Conservation (phyloP, 1,140 invertebrate species). For the Belonocnema kinseyi region DNA sequence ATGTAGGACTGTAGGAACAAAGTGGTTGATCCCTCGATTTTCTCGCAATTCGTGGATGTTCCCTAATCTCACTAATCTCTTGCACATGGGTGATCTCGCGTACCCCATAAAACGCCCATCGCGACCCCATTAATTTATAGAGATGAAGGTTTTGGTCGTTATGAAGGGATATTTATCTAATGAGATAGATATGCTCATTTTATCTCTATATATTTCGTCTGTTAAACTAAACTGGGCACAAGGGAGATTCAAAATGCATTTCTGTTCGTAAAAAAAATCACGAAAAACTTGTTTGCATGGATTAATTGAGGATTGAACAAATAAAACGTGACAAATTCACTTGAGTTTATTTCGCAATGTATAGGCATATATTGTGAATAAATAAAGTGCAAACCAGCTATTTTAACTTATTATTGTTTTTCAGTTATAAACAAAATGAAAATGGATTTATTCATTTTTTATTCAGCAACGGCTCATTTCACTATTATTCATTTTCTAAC, state of each 20-base stretch:
- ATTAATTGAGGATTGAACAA: too few relatives aligned
- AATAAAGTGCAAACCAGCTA: too few relatives aligned
- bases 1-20: not conserved
- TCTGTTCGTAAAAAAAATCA: not conserved
- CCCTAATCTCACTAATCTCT: conserved; percentile 17
- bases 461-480: too few relatives aligned
- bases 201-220: not conserved
- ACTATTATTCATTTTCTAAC: too few relatives aligned
- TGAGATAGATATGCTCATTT: conserved; percentile 15
- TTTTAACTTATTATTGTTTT: too few relatives aligned
- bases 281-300: too few relatives aligned
- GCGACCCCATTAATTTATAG: conserved; percentile 1
- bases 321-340: too few relatives aligned
- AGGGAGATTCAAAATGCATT: not conserved
- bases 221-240: not conserved
- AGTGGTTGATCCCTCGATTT: conserved; percentile 1
- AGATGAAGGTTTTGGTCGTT: conserved; percentile 8
- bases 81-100: conserved; percentile 6
- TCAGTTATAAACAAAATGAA: too few relatives aligned
- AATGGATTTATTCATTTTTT: too few relatives aligned
- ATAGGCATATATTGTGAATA: too few relatives aligned
- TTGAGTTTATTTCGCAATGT: too few relatives aligned
- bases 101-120: conserved; percentile 18
- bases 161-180: not conserved
- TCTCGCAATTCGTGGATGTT: conserved; percentile 4